Evolutionary conservation across 1,140 invertebrate species (phyloP).

Genomic region (Drosophila watanabei): DNA sequence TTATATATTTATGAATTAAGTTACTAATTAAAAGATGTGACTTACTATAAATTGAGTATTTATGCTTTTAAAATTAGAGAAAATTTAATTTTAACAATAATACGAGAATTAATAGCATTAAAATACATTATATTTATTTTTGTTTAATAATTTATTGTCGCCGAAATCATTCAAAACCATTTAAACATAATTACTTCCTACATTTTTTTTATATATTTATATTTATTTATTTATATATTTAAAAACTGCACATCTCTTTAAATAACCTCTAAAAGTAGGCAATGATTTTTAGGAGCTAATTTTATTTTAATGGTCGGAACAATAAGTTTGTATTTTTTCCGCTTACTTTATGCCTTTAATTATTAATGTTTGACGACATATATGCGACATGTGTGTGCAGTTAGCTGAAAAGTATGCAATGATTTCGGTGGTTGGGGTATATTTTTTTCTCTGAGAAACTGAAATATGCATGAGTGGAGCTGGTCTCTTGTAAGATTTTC

Average conservation of each 20-base stretch:
- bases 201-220: too few relatives aligned
- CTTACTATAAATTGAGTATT: too few relatives aligned
- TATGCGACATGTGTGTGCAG: not conserved
- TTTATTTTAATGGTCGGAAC: not conserved
- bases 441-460: constrained; percentile 20
- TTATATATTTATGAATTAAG: not conserved
- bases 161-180: too few relatives aligned
- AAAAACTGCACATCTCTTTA: not conserved
- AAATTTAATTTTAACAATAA: too few relatives aligned
- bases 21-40: too few relatives aligned
- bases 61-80: too few relatives aligned
- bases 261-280: not conserved
- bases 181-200: too few relatives aligned
- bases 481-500: constrained; percentile 10
- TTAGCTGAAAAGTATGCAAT: not conserved
- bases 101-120: too few relatives aligned
- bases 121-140: too few relatives aligned
- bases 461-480: constrained; percentile 50
- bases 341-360: not conserved
- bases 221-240: too few relatives aligned
- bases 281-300: not conserved
- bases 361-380: not conserved
- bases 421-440: too few relatives aligned
- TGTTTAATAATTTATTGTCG: too few relatives aligned
- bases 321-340: not conserved